These are phyloP conservation scores for Molossus alvarezi DNA, from an alignment of 2,797 vertebrate genomes.

Conservation along the genomic window DNA sequence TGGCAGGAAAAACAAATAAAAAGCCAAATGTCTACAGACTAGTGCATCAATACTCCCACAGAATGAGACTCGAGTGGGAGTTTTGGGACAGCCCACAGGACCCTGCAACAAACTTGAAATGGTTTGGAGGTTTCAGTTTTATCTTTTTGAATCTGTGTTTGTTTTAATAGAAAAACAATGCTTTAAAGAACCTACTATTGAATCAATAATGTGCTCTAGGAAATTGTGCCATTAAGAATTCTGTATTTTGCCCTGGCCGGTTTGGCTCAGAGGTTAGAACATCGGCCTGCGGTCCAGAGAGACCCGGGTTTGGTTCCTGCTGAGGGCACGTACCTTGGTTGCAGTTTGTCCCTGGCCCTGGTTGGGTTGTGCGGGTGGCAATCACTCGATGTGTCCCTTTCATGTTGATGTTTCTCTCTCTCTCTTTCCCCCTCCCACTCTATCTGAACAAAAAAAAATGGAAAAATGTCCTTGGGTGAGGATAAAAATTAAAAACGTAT, in stretches of 20 bases:
- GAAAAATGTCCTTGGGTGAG: too few relatives aligned
- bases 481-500: too few relatives aligned
- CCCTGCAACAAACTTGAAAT: constrained; percentile 48
- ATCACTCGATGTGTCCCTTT: too few relatives aligned
- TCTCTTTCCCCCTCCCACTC: too few relatives aligned
- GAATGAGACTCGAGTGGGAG: constrained; percentile 30
- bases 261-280: too few relatives aligned
- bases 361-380: too few relatives aligned
- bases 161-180: constrained; percentile 39
- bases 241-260: not conserved
- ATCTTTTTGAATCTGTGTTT: constrained; percentile 37
- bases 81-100: not conserved
- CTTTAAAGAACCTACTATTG: not conserved
- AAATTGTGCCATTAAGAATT: not conserved
- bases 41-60: not conserved
- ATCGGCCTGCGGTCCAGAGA: too few relatives aligned
- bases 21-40: constrained; percentile 49
- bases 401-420: too few relatives aligned
- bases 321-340: too few relatives aligned
- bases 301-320: too few relatives aligned
- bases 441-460: too few relatives aligned
- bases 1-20: constrained; percentile 72
- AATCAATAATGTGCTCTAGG: constrained; percentile 10
- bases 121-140: constrained; percentile 31
- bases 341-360: too few relatives aligned